Evolutionary conservation across 2,888 invertebrate species (phyloP).

Genomic region (Imbricaverruca yamaguchii): DNA sequence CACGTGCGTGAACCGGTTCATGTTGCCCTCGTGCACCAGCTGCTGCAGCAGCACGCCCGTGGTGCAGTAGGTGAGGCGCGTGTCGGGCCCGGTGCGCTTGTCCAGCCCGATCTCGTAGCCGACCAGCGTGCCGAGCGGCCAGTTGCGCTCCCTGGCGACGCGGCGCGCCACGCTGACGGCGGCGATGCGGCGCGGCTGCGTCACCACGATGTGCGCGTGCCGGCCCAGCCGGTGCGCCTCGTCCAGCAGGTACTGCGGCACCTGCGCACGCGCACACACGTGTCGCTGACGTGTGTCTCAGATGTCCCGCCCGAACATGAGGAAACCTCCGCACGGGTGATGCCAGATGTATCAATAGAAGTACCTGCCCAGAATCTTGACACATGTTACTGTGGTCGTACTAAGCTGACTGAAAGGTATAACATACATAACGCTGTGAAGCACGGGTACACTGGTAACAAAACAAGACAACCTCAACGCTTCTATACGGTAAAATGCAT

Average conservation of each 20-base stretch:
- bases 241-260: slow-evolving; percentile 89
- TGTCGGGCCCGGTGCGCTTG: slow-evolving; percentile 53
- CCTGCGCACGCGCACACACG: slow-evolving; percentile 40
- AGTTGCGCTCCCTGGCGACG: slow-evolving; percentile 73
- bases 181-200: slow-evolving; percentile 88
- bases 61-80: slow-evolving; percentile 75
- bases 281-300: too few relatives aligned
- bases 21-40: slow-evolving; percentile 58
- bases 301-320: too few relatives aligned
- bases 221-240: slow-evolving; percentile 54
- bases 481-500: too few relatives aligned
- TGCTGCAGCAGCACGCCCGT: slow-evolving; percentile 80
- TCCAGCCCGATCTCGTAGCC: slow-evolving; percentile 81
- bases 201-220: slow-evolving; percentile 79
- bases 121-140: slow-evolving; percentile 72
- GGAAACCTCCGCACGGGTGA: too few relatives aligned
- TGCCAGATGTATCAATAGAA: too few relatives aligned
- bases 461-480: too few relatives aligned
- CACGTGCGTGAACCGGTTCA: slow-evolving; percentile 76
- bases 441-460: too few relatives aligned
- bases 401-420: too few relatives aligned
- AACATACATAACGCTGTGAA: too few relatives aligned
- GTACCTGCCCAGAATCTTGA: too few relatives aligned
- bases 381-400: too few relatives aligned
- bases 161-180: slow-evolving; percentile 80